Percentiles rank a stretch among this genome's conserved stretches.
phyloP scores from a whole-genome alignment of 1,140 invertebrate species.

The Formica selysi region DNA sequence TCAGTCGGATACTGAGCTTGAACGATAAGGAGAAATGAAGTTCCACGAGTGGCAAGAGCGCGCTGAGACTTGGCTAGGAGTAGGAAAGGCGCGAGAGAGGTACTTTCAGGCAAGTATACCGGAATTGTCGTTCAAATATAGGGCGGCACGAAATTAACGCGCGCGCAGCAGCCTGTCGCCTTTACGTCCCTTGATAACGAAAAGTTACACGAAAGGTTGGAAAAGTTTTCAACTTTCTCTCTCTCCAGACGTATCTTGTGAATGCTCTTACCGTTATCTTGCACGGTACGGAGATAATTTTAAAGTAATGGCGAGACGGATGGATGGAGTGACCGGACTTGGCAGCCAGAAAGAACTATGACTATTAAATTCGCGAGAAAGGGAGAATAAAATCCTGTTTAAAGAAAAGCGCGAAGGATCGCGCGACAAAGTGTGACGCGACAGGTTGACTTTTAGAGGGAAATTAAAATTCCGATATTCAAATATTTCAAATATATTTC shows the following conservation, averaged over 20 bases:
- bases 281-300: conserved; percentile 15
- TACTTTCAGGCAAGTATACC: conserved; percentile 44
- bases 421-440: conserved; percentile 38
- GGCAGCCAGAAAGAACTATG: background rate
- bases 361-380: background rate
- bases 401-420: conserved; percentile 33
- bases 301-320: conserved; percentile 24
- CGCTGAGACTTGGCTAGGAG: conserved; percentile 48
- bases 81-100: conserved; percentile 37
- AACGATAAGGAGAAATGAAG: background rate
- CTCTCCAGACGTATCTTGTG: background rate
- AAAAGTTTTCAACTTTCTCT: conserved; percentile 35
- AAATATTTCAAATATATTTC: background rate
- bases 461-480: conserved; percentile 39
- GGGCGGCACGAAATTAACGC: conserved; percentile 28
- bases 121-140: conserved; percentile 12
- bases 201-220: conserved; percentile 16
- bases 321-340: background rate
- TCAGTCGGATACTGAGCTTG: background rate
- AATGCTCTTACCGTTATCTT: conserved; percentile 55
- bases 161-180: background rate
- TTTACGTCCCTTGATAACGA: conserved; percentile 5
- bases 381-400: conserved; percentile 6
- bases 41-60: conserved; percentile 46
- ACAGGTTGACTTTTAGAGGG: conserved; percentile 33